Percentiles rank a stretch among this genome's conserved stretches.
These are phyloP conservation scores for Rana temporaria DNA, from an alignment of 2,113 vertebrate species.

Conservation along the genomic window DNA sequence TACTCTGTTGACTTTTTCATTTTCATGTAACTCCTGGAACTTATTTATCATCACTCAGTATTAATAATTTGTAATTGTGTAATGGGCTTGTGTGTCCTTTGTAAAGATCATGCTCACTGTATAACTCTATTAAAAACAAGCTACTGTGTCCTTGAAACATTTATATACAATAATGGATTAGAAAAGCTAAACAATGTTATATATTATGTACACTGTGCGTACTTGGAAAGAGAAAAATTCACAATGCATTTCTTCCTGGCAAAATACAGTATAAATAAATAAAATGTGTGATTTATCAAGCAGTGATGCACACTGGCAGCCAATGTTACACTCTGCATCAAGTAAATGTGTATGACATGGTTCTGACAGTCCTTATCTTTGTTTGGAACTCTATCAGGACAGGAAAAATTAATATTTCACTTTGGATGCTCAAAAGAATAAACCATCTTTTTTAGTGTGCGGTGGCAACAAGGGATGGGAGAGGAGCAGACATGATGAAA, in stretches of 20 bases:
- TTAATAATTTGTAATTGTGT: neutral
- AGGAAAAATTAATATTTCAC: constrained; percentile 28
- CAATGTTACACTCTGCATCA: constrained; percentile 20
- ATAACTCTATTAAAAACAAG: neutral
- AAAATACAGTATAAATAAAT: constrained; percentile 25
- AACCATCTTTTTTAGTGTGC: neutral
- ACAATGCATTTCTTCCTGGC: neutral
- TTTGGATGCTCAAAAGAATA: neutral
- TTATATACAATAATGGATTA: neutral
- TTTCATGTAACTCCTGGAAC: too few relatives aligned
- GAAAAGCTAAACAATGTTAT: neutral
- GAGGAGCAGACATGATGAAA: neutral
- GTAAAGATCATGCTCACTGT: neutral
- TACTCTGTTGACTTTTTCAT: too few relatives aligned
- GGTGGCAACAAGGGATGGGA: neutral
- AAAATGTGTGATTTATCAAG: constrained; percentile 13
- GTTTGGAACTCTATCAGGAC: constrained; percentile 17
- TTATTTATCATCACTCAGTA: too few relatives aligned
- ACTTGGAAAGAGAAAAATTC: constrained; percentile 6
- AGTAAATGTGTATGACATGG: constrained; percentile 11
- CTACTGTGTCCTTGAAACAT: neutral
- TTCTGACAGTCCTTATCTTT: constrained; percentile 10
- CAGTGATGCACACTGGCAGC: neutral
- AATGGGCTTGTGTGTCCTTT: neutral
- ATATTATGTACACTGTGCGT: constrained; percentile 15